A percentile compares a stretch with the other conserved stretches of the same genome.
Evolutionary conservation across 2,888 invertebrate species (phyloP).

Genomic region (Lycocerus yunnanus): DNA sequence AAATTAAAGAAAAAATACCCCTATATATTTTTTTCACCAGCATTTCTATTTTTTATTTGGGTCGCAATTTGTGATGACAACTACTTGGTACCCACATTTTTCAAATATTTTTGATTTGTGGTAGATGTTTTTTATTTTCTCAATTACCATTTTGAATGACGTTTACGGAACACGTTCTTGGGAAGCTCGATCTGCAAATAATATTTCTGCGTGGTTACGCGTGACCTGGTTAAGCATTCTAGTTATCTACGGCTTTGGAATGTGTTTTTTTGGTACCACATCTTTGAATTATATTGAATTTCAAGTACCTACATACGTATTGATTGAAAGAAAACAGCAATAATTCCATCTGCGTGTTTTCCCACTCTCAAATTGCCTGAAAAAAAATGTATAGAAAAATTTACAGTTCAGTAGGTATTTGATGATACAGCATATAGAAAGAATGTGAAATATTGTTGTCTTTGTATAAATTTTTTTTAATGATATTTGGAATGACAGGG

Average conservation of each 20-base stretch:
- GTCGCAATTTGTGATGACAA: neutral
- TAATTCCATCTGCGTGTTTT: no score
- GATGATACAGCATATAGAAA: no score
- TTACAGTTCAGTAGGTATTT: no score
- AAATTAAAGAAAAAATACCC: neutral
- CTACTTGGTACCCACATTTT: neutral
- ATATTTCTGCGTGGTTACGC: neutral
- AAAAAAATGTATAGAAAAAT: no score
- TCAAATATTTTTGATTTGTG: neutral
- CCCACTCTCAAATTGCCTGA: no score
- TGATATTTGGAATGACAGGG: no score
- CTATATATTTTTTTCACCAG: neutral
- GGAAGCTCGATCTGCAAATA: neutral
- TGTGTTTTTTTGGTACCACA: neutral
- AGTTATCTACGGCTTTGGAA: neutral
- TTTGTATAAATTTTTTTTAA: no score
- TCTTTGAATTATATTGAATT: neutral
- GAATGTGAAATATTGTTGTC: no score
- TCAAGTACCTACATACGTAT: neutral
- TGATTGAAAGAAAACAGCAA: neutral
- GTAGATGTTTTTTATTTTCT: neutral
- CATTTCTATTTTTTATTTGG: neutral
- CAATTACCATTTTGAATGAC: neutral
- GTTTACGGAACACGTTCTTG: neutral
- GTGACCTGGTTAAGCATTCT: neutral